Base-by-base conservation (phyloP, 2,888 invertebrate genomes). In the Drosophila anceps region DNA sequence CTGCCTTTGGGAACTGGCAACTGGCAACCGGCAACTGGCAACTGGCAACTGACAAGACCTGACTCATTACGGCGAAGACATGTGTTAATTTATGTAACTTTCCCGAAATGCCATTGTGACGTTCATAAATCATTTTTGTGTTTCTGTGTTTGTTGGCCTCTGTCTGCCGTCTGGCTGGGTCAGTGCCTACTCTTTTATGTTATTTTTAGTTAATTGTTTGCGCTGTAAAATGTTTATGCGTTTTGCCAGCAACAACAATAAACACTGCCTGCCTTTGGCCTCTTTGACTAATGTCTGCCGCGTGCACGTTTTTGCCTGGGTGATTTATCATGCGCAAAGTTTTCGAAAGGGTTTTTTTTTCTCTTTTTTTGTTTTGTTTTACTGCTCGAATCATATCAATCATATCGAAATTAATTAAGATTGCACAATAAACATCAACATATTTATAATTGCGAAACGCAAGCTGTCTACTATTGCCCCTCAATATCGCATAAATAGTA, bases 41-140 rank as follows among this genome's bases (percentile, higher is more conserved):
- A 53, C 66, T 73, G 57, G 39, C 43, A 44, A 50, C 46, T 64
- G 80, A 73, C 66, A 60, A 65, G 50, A 58, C 50, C 70, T 65
- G 75, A 82, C 76, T 85, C 84, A 90, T 90, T 86, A 88, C 57
- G 71, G 73, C 70, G 80, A 78, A 90, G 79, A 90, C 86, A 86
- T 86, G 86, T 90, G 86, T 90, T 90, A 87, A 87, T 90, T 90
- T 87, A 87, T 87, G 90, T 88, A 90, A 90, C 86, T 87, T 87
- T 87, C 87, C 81, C 87, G 76, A 88, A 84, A 83, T 72, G 73
- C 66, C 63, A 64, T 75, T 79, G 77, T 67, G 84, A 73, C 64
- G 79, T 76, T 76, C 89, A 87, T 87, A 90, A 88, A 87, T 87
- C 90, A 90, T 88, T 79, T 83, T 74, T 54, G 37, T 53, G 55